These are phyloP conservation scores for Thereva nobilitata DNA, from an alignment of 2,888 invertebrate species.

Conservation along the genomic window DNA sequence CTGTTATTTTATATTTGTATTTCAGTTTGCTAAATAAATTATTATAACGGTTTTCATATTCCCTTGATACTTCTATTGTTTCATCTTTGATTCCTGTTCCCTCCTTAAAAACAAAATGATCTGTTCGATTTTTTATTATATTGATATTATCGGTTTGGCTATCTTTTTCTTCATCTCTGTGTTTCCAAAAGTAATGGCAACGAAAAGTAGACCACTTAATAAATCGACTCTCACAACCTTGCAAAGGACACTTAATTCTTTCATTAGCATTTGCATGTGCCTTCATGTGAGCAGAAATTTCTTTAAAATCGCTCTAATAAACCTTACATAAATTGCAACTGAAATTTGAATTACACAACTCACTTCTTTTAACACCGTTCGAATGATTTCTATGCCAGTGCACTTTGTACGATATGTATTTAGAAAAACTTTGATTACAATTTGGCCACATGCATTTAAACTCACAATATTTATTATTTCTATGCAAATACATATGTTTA, in stretches of 20 bases:
- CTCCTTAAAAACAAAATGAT: not conserved
- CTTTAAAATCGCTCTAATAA: not conserved
- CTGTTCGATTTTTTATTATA: not conserved
- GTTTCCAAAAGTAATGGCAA: not conserved
- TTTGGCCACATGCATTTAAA: not conserved
- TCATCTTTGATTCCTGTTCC: not conserved
- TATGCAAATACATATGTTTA: too few species aligned
- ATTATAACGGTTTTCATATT: not conserved
- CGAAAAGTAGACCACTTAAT: not conserved
- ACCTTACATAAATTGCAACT: not conserved
- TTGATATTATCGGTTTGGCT: too few species aligned
- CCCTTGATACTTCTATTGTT: not conserved
- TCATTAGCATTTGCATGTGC: not conserved
- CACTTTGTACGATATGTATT: not conserved
- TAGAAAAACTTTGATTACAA: not conserved
- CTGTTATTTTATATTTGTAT: not conserved
- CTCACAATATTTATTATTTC: too few species aligned
- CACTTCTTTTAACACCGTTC: not conserved
- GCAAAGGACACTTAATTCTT: not conserved
- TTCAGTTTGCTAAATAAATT: not conserved
- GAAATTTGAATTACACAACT: not conserved
- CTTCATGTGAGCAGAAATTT: not conserved
- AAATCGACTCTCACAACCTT: not conserved
- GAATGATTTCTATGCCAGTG: conserved; percentile 4
- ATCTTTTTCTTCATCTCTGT: not conserved